Base-by-base conservation (phyloP, 2,113 vertebrate species). In the Takifugu flavidus region DNA sequence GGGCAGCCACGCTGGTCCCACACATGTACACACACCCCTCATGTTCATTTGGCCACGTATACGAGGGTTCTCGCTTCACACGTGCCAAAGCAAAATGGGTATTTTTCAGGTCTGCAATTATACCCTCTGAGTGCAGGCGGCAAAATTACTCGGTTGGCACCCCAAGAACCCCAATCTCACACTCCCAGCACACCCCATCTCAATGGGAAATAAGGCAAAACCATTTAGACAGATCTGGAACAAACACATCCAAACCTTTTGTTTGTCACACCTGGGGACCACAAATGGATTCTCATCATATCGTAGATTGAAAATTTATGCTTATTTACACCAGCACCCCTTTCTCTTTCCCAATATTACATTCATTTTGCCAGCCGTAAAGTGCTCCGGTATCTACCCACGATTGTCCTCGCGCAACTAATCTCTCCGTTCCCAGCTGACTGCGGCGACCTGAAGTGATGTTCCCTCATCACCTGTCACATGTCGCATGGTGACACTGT, bases 181-280 rank as follows among this genome's bases (percentile, higher is more conserved):
- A 73, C 59, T 65, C 74, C 31, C 68, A 11, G 43, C 42, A 56
- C 73, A 73, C 66, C 63, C 67, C 34, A 70, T 80, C 76, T 80
- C 79, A 72, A 72, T 66, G 73, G 74, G 67, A 84, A 87, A 85
- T 83, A 87, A 85, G 82, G 72, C 77, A 80, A 80, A 85, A 74
- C 74, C 77, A 86, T 86, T 87, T 82, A 77, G 72, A 77, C 69
- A 77, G 57, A 85, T 85, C 63, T 82, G 75, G 77, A 82, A 82
- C 78, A 76, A 67, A 82, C 72, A 82, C 78, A 85, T 77, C 72
- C 74, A 81, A 63, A 66, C 77, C 76, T 87, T 88, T 89, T 87
- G 85, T 89, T 80, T 78, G 81, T 83, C 80, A 85, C 89, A 89
- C 86, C 88, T 89, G 86, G 85, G 78, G 74, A 84, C 81, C 65